Evolutionary conservation across 1,140 invertebrate genomes (phyloP).

Genomic region (Polypedilum vanderplanki): DNA sequence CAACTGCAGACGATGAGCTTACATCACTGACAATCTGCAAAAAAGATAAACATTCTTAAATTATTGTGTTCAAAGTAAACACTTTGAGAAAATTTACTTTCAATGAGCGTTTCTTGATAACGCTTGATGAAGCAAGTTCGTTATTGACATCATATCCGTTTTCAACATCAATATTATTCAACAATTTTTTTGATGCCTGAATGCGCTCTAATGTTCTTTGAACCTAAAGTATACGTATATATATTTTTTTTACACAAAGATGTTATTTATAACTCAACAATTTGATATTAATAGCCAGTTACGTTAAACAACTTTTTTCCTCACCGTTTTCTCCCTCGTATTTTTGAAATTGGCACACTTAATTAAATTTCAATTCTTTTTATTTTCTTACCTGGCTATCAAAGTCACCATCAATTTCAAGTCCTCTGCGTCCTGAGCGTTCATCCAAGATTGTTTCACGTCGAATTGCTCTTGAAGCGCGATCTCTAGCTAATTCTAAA

Average conservation of each 20-base stretch:
- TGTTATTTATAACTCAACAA: no score
- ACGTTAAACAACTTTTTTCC: no score
- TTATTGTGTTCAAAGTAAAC: background rate
- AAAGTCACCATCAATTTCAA: background rate
- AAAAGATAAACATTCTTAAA: background rate
- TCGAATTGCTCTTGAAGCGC: background rate
- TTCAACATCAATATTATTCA: background rate
- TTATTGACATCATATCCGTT: slow-evolving; percentile 9
- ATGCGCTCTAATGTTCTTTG: slow-evolving; percentile 12
- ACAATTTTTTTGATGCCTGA: background rate
- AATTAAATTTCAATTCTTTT: no score
- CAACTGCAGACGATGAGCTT: background rate
- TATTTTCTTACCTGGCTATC: background rate
- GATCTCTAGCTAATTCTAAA: background rate
- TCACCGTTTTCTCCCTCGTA: no score
- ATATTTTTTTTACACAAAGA: no score
- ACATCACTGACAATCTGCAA: background rate
- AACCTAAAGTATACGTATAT: background rate
- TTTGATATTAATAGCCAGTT: no score
- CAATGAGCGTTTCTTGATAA: background rate
- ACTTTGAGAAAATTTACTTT: slow-evolving; percentile 11
- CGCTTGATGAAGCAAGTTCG: background rate
- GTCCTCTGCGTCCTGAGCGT: background rate
- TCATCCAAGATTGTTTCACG: background rate
- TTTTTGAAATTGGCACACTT: no score